Evolutionary conservation across 1,140 invertebrate species (phyloP).

Genomic region (Bilobella aurantiaca): DNA sequence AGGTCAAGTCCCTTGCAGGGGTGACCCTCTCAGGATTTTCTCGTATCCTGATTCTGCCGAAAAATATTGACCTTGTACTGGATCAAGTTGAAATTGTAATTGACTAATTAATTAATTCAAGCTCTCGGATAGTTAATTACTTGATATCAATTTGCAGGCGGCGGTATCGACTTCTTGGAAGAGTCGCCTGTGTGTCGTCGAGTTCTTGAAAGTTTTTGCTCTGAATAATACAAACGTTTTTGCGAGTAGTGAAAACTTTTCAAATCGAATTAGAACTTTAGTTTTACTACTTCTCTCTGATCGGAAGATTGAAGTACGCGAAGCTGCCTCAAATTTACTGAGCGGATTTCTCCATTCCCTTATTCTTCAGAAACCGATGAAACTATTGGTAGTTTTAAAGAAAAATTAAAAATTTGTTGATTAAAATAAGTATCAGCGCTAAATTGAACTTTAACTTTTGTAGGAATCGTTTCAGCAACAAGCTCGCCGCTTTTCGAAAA

Average conservation of each 20-base stretch:
- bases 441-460: neutral
- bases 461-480: conserved; percentile 42
- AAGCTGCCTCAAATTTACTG: conserved; percentile 67
- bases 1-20: conserved; percentile 58
- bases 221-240: conserved; percentile 40
- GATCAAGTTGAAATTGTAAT: conserved; percentile 41
- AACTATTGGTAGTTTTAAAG: conserved; percentile 48
- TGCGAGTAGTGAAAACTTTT: conserved; percentile 46
- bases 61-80: conserved; percentile 46
- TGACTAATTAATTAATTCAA: conserved; percentile 25
- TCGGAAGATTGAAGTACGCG: conserved; percentile 61
- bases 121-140: neutral
- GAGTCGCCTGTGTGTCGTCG: conserved; percentile 35
- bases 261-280: conserved; percentile 48
- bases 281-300: conserved; percentile 57
- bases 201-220: conserved; percentile 42
- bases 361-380: conserved; percentile 39
- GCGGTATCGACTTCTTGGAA: conserved; percentile 22
- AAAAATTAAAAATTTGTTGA: neutral
- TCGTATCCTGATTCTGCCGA: conserved; percentile 45
- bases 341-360: conserved; percentile 73
- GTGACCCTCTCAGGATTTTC: conserved; percentile 55
- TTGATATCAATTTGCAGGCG: conserved; percentile 18
- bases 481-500: conserved; percentile 31
- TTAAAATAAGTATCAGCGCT: neutral